Evolutionary conservation across 2,113 vertebrate species (phyloP).

Genomic region (Takifugu flavidus): DNA sequence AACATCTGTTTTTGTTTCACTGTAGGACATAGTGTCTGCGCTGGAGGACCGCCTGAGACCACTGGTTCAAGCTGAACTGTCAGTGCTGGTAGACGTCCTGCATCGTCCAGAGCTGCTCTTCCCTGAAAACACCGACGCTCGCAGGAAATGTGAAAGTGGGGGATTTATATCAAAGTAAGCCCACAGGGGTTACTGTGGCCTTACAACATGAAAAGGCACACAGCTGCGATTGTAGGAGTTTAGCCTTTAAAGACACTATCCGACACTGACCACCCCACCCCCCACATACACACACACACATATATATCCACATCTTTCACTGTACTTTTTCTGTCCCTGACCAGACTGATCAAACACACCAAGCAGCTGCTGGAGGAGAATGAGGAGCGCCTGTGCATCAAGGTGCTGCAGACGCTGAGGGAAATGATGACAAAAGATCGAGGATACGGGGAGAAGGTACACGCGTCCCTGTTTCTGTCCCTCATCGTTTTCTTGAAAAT

Average conservation of each 20-base stretch:
- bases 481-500: constrained; percentile 2
- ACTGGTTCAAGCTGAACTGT: constrained; percentile 93
- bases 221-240: too few relatives aligned
- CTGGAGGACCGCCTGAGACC: constrained; percentile 92
- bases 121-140: constrained; percentile 93
- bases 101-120: constrained; percentile 96
- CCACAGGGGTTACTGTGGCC: not conserved
- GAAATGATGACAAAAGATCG: constrained; percentile 99
- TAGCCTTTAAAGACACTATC: too few relatives aligned
- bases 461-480: constrained; percentile 49
- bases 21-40: constrained; percentile 93
- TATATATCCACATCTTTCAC: too few relatives aligned
- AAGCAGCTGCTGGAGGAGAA: constrained; percentile 97
- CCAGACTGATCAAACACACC: constrained; percentile 95
- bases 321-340: constrained; percentile 8
- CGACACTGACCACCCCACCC: too few relatives aligned
- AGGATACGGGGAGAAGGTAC: constrained; percentile 97
- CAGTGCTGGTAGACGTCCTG: constrained; percentile 95
- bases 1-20: not conserved
- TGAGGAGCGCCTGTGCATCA: constrained; percentile 96
- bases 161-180: constrained; percentile 98
- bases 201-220: too few relatives aligned
- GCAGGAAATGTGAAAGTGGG: constrained; percentile 94
- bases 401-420: constrained; percentile 94
- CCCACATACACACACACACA: too few relatives aligned